Evolutionary conservation across 2,797 vertebrate species (phyloP), one percentile per base, ranked within the genome.

Genomic region (Serranus cabrilla): DNA sequence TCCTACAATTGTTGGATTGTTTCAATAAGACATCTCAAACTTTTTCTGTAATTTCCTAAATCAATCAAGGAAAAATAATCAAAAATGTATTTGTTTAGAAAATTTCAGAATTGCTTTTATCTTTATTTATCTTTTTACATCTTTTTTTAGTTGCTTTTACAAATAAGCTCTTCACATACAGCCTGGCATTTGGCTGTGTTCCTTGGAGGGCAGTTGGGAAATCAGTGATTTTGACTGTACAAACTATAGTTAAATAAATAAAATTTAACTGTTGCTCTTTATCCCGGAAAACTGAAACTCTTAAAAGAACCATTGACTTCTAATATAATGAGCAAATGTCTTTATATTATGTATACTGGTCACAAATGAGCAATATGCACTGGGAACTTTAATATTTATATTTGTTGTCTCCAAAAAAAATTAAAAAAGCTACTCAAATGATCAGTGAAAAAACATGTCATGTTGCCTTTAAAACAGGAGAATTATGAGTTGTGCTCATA

Each of bases 91-190:
- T 27, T 27, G 27, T 27, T 27, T 27, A 27, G 3, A 3, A 3
- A 27, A 27, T 27, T 27, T 27, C 27, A 27, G 27, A 27, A 27
- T 27, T 27, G n/a, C n/a, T n/a, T n/a, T n/a, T n/a, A n/a, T n/a
- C n/a, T n/a, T n/a, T n/a, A n/a, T n/a, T n/a, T n/a, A n/a, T n/a
- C n/a, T 27, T 27, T 27, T 3, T 6, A 27, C 6, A 1, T 27
- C 1, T 27, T 27, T 27, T 27, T 27, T 6, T 2, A 27, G 3
- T 27, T 27, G 27, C 0, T 27, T 27, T 27, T 27, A 27, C 27
- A 27, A 27, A 27, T 27, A 3, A 27, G 6, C 27, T 27, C 27
- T 27, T 27, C 47, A 81, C 75, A 82, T 5, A 73, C 23, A 67
- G 27, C 27, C 13, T 3, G 39, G 52, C 20, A 40, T 25, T 57